Evolutionary conservation across 2,888 invertebrate genomes (phyloP).

Genomic region (Lissocephala sabroskyi): DNA sequence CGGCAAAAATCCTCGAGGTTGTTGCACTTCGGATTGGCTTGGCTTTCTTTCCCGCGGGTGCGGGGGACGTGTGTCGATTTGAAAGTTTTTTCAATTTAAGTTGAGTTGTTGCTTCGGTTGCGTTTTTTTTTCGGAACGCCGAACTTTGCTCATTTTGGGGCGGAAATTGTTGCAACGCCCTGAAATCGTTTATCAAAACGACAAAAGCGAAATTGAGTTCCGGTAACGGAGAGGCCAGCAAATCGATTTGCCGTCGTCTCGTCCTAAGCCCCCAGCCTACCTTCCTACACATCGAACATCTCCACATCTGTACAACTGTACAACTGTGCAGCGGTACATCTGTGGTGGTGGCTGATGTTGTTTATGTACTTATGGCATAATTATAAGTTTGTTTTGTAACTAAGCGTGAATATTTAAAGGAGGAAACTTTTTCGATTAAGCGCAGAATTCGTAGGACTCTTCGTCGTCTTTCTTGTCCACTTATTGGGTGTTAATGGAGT

Average conservation of each 20-base stretch:
- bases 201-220: slow-evolving; percentile 67
- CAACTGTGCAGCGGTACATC: too few species aligned
- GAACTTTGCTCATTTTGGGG: slow-evolving; percentile 50
- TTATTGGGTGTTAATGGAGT: slow-evolving; percentile 65
- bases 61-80: too few species aligned
- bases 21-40: slow-evolving; percentile 47
- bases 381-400: slow-evolving; percentile 56
- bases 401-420: slow-evolving; percentile 63
- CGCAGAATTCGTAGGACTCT: too few species aligned
- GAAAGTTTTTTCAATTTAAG: slow-evolving; percentile 38
- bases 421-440: slow-evolving; percentile 61
- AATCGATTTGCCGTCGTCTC: slow-evolving; percentile 64
- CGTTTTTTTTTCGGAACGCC: slow-evolving; percentile 24
- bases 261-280: too few species aligned
- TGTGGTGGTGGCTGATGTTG: background rate
- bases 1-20: slow-evolving; percentile 34
- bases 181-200: slow-evolving; percentile 67
- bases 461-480: slow-evolving; percentile 16
- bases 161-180: slow-evolving; percentile 68
- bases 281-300: too few species aligned
- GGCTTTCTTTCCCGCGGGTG: too few species aligned
- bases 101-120: slow-evolving; percentile 26
- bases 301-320: too few species aligned
- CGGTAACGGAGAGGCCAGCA: slow-evolving; percentile 37
- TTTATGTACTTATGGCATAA: slow-evolving; percentile 60